Evolutionary conservation across 2,113 vertebrate species (phyloP).

Genomic region (Gymnocephalus cernua): DNA sequence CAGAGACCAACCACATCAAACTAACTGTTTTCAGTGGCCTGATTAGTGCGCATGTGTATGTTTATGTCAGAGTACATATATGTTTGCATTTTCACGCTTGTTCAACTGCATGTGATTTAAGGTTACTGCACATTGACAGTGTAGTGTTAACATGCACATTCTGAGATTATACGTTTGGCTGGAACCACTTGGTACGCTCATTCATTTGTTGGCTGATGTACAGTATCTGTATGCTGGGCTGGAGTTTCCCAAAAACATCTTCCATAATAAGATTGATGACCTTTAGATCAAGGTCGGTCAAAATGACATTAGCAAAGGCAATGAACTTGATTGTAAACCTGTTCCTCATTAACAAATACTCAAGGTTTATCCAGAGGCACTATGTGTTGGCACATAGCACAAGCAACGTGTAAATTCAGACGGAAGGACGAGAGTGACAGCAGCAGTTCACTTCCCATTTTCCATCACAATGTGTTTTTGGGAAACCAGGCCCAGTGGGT

Average conservation of each 20-base stretch:
- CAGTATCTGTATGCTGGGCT: slow-evolving; percentile 15
- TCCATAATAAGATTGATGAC: background rate
- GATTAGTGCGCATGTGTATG: slow-evolving; percentile 22
- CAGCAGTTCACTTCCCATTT: slow-evolving; percentile 17
- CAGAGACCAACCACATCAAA: slow-evolving; percentile 32
- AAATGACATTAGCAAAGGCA: slow-evolving; percentile 24
- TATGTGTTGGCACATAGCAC: slow-evolving; percentile 20
- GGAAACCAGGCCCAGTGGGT: slow-evolving; percentile 9
- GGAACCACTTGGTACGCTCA: slow-evolving; percentile 8
- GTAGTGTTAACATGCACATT: slow-evolving; percentile 22
- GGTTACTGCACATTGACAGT: slow-evolving; percentile 28
- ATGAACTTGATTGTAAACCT: slow-evolving; percentile 58
- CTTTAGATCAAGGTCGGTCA: slow-evolving; percentile 1
- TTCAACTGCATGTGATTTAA: slow-evolving; percentile 39
- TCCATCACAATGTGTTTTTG: slow-evolving; percentile 22
- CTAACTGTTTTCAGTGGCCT: slow-evolving; percentile 4
- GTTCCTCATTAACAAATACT: slow-evolving; percentile 41
- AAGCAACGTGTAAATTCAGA: slow-evolving; percentile 2
- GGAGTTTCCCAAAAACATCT: slow-evolving; percentile 31
- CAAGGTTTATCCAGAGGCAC: slow-evolving; percentile 62
- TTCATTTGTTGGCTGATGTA: slow-evolving; percentile 21
- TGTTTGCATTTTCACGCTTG: slow-evolving; percentile 4
- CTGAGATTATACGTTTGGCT: slow-evolving; percentile 39
- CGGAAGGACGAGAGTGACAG: background rate
- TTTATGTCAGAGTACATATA: background rate